Conservation (phyloP, 2,113 vertebrate genomes). For the Rhinolophus ferrumequinum region DNA sequence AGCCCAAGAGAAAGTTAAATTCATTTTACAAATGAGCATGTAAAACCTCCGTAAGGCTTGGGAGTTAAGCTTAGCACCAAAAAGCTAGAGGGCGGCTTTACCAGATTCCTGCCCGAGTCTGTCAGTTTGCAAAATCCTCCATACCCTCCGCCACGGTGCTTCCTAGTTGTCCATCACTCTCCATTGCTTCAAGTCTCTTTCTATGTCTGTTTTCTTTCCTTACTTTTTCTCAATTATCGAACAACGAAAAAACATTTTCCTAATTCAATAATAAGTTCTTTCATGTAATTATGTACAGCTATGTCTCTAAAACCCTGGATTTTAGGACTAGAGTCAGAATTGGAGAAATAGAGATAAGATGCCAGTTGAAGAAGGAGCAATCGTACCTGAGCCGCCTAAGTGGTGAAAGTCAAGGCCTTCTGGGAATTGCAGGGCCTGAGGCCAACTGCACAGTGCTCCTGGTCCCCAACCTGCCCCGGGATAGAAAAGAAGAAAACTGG, state of each 20-base stretch:
- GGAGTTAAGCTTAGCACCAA: neutral
- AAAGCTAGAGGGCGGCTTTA: neutral
- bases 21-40: neutral
- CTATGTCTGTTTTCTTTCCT: neutral
- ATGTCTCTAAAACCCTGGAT: neutral
- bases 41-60: neutral
- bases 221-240: neutral
- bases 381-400: neutral
- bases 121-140: neutral
- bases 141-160: neutral
- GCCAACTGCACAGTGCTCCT: no score
- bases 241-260: neutral
- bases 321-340: neutral
- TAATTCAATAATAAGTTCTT: neutral
- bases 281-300: neutral
- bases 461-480: neutral
- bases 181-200: neutral
- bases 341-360: neutral
- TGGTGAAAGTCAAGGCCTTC: neutral
- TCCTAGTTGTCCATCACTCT: neutral
- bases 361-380: neutral
- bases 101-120: neutral
- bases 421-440: no score
- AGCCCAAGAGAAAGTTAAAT: neutral
- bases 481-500: neutral